phyloP scores from a whole-genome alignment of 2,113 vertebrate genomes.

The Entelurus aequoreus region DNA sequence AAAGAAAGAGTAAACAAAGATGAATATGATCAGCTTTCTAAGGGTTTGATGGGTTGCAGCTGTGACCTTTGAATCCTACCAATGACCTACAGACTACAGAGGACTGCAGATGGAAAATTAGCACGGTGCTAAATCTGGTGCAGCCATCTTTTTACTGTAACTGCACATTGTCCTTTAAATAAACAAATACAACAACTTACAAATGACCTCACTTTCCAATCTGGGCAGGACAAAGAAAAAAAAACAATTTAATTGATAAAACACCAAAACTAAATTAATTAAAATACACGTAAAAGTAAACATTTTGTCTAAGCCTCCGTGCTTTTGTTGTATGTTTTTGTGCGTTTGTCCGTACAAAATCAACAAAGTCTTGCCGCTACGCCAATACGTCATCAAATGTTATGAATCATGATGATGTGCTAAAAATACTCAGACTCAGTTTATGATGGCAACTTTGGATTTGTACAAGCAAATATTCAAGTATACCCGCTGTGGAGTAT shows the following conservation, averaged over 20 bases:
- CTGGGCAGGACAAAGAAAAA: slow-evolving; percentile 22
- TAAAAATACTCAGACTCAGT: background rate
- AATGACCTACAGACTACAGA: background rate
- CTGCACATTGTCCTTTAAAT: too few species aligned
- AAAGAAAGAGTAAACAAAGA: slow-evolving; percentile 25
- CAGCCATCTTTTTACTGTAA: too few species aligned
- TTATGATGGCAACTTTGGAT: slow-evolving; percentile 51
- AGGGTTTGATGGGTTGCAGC: slow-evolving; percentile 54
- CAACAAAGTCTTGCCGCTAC: slow-evolving; percentile 43
- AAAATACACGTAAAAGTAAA: slow-evolving; percentile 23
- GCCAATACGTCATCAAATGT: background rate
- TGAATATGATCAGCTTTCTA: slow-evolving; percentile 61
- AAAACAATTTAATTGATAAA: slow-evolving; percentile 29
- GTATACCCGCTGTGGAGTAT: slow-evolving; percentile 52
- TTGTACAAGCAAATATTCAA: slow-evolving; percentile 48
- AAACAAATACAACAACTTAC: background rate
- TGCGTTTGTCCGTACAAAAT: slow-evolving; percentile 68
- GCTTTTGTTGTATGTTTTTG: slow-evolving; percentile 72
- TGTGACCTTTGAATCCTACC: slow-evolving; percentile 39
- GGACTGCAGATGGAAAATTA: too few species aligned
- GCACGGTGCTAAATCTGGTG: too few species aligned
- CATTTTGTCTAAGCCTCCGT: slow-evolving; percentile 43
- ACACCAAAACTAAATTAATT: slow-evolving; percentile 32
- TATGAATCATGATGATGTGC: background rate
- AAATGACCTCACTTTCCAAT: slow-evolving; percentile 14